Conservation (phyloP, 2,113 vertebrate genomes). For the Crypturellus undulatus region DNA sequence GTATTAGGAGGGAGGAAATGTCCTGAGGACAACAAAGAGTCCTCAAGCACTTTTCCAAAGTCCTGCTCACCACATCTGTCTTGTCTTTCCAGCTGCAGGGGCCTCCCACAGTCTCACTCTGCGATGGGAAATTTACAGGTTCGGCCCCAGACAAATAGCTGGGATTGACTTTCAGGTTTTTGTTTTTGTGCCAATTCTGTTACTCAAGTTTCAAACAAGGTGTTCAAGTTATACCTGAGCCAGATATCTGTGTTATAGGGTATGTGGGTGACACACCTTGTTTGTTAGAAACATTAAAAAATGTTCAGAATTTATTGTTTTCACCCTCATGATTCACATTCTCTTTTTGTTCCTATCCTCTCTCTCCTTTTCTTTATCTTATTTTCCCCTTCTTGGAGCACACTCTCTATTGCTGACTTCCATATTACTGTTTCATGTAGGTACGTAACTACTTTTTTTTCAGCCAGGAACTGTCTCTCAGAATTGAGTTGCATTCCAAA, state of each 20-base stretch:
- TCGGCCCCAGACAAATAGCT: conserved; percentile 23
- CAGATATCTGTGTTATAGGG: background rate
- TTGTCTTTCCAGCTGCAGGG: conserved; percentile 8
- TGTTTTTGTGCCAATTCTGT: background rate
- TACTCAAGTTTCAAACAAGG: background rate
- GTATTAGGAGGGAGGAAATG: background rate
- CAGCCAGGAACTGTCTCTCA: background rate
- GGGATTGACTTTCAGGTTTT: background rate
- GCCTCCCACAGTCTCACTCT: background rate
- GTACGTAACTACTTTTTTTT: conserved; percentile 1
- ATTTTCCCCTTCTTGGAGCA: background rate
- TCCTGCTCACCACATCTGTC: background rate
- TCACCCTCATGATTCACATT: rapidly evolving
- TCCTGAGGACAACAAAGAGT: background rate
- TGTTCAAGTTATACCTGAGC: background rate
- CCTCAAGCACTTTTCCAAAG: background rate
- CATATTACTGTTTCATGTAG: background rate
- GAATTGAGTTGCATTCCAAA: background rate
- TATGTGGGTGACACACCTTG: background rate
- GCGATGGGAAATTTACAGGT: background rate
- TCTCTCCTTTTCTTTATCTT: background rate
- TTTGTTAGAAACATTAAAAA: background rate
- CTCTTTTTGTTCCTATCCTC: background rate
- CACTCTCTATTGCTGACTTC: background rate
- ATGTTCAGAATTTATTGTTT: background rate